Evolutionary conservation across 2,888 invertebrate species (phyloP).

Genomic region (Protophormia terraenovae): DNA sequence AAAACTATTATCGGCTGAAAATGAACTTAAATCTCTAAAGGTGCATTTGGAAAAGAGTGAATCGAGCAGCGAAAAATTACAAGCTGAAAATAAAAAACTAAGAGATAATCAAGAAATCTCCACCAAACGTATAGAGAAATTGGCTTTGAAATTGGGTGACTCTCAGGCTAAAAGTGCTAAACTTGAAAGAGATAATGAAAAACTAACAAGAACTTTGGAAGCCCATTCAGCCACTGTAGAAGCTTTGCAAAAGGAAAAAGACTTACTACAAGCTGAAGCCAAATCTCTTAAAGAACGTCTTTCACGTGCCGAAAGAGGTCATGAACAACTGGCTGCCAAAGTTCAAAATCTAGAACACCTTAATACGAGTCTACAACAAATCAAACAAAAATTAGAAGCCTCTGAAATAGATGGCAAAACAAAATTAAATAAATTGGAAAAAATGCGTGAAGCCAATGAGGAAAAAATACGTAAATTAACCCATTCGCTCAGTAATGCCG

Average conservation of each 20-base stretch:
- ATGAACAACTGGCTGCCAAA: constrained; percentile 70
- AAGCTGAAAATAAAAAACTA: constrained; percentile 69
- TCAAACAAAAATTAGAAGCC: constrained; percentile 69
- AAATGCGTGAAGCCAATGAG: constrained; percentile 70
- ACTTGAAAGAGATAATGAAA: constrained; percentile 72
- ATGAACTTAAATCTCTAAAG: constrained; percentile 69
- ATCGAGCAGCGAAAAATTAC: constrained; percentile 58
- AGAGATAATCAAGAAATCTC: constrained; percentile 64
- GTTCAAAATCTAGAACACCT: constrained; percentile 67
- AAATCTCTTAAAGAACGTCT: constrained; percentile 71
- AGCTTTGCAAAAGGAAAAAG: constrained; percentile 69
- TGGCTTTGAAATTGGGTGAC: constrained; percentile 73
- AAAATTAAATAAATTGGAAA: constrained; percentile 71
- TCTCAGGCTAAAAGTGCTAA: constrained; percentile 70
- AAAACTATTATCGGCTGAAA: constrained; percentile 68
- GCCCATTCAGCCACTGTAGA: constrained; percentile 58
- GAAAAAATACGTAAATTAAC: constrained; percentile 72
- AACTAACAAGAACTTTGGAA: constrained; percentile 65
- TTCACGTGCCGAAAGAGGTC: constrained; percentile 63
- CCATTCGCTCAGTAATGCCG: constrained; percentile 68
- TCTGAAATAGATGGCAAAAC: constrained; percentile 70
- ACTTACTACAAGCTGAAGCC: constrained; percentile 66
- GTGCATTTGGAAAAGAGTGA: constrained; percentile 62
- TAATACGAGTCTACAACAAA: constrained; percentile 63
- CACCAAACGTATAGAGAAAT: constrained; percentile 73